Base-by-base conservation (phyloP, 2,113 vertebrate genomes). In the Actenoides lindsayi region DNA sequence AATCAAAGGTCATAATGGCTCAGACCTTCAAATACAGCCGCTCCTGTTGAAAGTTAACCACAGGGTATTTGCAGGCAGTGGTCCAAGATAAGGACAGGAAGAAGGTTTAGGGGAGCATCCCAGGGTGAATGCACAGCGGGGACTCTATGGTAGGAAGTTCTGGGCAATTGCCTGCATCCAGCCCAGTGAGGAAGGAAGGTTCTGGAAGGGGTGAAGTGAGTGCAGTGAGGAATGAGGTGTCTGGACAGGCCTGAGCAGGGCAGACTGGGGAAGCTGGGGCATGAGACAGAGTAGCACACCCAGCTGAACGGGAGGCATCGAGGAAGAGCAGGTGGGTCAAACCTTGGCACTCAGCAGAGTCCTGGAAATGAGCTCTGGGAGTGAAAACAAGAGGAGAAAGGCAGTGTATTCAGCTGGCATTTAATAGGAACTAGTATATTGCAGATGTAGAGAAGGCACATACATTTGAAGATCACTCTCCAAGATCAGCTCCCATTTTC, bases 1-100 rank as follows among this genome's bases (percentile, higher is more conserved):
- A n/a, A n/a, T n/a, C n/a, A n/a, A n/a, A n/a, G n/a, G n/a, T n/a
- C n/a, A n/a, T n/a, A n/a, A 27, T 9, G 37, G 80, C 21, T 87
- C 76, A 77, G 84, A 60, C 56, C 30, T 92, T 81, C 4, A 3
- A 64, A 59, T 53, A 81, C 41, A 68, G 33, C 64, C 76, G 23
- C 50, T 48, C 41, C 75, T 53, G 89, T 78, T 91, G 64, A 75
- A 96, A 67, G 77, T 84, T 91, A 94, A 91, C 88, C 88, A 81
- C 1, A 0, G 25, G 46, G 16, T 63, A 28, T 71, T 79, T 83
- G 75, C 48, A 81, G 56, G 27, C 69, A 68, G 4, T 6, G n/a
- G 63, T 57, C 57, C n/a, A 21, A 78, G 48, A 44, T 10, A 75
- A 83, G 56, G 19, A 44, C 65, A 31, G 59, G 59, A 51, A 33